These are phyloP conservation scores for Oxycera nigricornis DNA, from an alignment of 2,888 invertebrate genomes.

Conservation along the genomic window DNA sequence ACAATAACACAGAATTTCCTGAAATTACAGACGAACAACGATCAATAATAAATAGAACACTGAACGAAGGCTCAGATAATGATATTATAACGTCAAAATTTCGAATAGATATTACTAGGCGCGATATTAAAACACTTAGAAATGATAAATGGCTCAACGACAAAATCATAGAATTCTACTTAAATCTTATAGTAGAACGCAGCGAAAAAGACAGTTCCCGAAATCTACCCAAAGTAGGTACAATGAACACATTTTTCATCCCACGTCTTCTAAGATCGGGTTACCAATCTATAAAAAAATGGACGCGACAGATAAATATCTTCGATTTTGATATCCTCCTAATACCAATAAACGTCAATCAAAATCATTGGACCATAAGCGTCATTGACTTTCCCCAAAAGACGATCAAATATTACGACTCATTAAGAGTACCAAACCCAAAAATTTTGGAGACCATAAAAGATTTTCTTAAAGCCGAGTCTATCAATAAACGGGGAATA, in stretches of 20 bases:
- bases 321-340: neutral
- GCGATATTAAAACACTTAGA: neutral
- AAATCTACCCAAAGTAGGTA: neutral
- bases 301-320: neutral
- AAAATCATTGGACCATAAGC: constrained; percentile 3
- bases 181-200: neutral
- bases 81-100: neutral
- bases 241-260: constrained; percentile 8
- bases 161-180: constrained; percentile 17
- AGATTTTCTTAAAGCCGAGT: constrained; percentile 6
- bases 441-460: neutral
- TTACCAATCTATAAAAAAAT: neutral
- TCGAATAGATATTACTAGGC: constrained; percentile 8
- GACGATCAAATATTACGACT: neutral
- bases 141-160: constrained; percentile 1
- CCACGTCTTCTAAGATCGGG: neutral
- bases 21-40: no score
- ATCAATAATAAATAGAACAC: neutral
- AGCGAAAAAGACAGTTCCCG: constrained; percentile 11
- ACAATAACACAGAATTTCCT: neutral
- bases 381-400: constrained; percentile 1
- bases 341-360: constrained; percentile 3
- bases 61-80: neutral
- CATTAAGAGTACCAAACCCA: constrained; percentile 7
- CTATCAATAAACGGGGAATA: constrained; percentile 3